A percentile compares a stretch with the other conserved stretches of the same genome.
Evolutionary conservation across 2,797 vertebrate genomes (phyloP).

Genomic region (Xyrichtys novacula): DNA sequence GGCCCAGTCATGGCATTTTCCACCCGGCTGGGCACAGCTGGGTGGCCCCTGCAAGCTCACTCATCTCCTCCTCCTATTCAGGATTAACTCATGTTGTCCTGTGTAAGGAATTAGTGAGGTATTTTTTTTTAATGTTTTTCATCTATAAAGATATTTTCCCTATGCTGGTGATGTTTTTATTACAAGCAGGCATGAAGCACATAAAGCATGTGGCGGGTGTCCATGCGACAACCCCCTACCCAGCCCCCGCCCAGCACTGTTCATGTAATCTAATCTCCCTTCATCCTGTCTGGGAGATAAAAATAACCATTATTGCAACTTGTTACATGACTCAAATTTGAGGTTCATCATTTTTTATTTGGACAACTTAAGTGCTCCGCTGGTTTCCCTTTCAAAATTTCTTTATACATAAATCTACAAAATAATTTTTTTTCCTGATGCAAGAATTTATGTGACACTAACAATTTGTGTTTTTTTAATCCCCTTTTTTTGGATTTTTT

Average conservation of each 20-base stretch:
- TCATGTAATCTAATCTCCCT: conserved; percentile 40
- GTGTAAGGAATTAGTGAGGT: conserved; percentile 46
- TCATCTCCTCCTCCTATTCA: conserved; percentile 42
- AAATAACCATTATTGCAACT: conserved; percentile 46
- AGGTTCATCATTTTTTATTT: background rate
- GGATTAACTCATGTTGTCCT: conserved; percentile 59
- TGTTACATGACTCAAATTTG: conserved; percentile 28
- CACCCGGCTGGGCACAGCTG: conserved; percentile 74
- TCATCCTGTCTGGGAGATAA: conserved; percentile 43
- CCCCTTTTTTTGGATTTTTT: too few relatives aligned
- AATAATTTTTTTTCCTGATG: too few relatives aligned
- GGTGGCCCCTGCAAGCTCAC: conserved; percentile 51
- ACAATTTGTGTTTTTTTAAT: too few relatives aligned
- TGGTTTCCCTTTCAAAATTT: too few relatives aligned
- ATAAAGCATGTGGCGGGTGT: conserved; percentile 29
- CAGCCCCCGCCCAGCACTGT: conserved; percentile 9
- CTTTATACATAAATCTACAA: too few relatives aligned
- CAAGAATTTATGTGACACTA: too few relatives aligned
- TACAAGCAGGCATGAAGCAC: conserved; percentile 10
- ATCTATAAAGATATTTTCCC: conserved; percentile 32
- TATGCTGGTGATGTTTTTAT: conserved; percentile 3
- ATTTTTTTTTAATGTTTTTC: conserved; percentile 36
- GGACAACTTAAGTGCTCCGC: too few relatives aligned
- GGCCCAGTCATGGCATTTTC: conserved; percentile 66
- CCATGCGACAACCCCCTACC: background rate